Evolutionary conservation across 1,140 invertebrate genomes (phyloP), one percentile per base, ranked within the genome.

Genomic region (Drosophila baimaii): DNA sequence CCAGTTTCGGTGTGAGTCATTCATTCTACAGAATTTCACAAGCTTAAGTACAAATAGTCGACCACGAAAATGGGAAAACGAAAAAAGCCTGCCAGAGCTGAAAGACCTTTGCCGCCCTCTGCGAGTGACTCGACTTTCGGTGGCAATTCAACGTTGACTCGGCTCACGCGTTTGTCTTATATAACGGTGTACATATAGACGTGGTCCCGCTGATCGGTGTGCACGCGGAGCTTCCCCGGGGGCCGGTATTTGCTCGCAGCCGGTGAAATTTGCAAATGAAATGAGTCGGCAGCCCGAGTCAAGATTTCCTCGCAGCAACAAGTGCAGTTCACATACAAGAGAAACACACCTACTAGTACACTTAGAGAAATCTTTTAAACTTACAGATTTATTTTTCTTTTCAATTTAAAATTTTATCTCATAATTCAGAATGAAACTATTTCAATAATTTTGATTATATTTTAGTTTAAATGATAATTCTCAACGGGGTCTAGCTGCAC

Each of bases 241-340:
- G 66, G 68, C 68, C 33, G 43, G 31, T 71, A 55, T 56, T 71
- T 73, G 43, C 71, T 65, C 41, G 49, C 43, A 69, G 35, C 41
- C 62, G 77, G 81, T 65, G 46, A 78, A 61, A 84, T 84, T 81
- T 81, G 81, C 81, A 84, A 85, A 73, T 41, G 37, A 55, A 85
- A 85, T 81, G 51, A 77, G 73, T 63, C 77, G 77, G 77, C 56
- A 49, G 70, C 37, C 43, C 43, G 29, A 47, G 52, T 72, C 37
- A 37, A 58, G 23, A 56, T 49, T 77, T 76, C 63, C 74, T 35
- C 55, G 43, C 73, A 39, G 62, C 63, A 51, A 75, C 70, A 77
- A 77, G 72, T 77, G 47, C 43, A 65, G 43, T 56, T 44, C 27
- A 27, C 15, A 29, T 27, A 17, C 58, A 43, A 61, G 35, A 58